Evolutionary conservation across 92 coral and sea anemone genomes (phyloP), one percentile per base, ranked within the genome.

Genomic region (Blastomussa wellsi): DNA sequence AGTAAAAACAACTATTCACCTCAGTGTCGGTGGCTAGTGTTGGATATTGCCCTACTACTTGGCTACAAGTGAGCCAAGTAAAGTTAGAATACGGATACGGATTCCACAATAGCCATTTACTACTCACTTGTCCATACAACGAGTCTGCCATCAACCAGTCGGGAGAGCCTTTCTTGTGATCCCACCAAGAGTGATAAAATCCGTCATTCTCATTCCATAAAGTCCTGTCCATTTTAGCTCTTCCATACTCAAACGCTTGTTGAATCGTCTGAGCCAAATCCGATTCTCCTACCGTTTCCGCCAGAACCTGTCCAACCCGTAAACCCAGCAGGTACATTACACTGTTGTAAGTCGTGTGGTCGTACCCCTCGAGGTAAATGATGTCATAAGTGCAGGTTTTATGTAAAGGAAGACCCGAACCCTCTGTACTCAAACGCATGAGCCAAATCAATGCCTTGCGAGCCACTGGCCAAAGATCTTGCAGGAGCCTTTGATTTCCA

Each of bases 131-230:
- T 20, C 95, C 98, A 90, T 92, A 94, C 57, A 94, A 82, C 28
- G 95, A 92, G 79, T 94, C 95, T 13, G 94, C 89, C 95, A 94
- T 94, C 37, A 94, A 62, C 93, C 95, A 92, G 49, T 90, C 85
- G 15, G 95, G 91, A 1, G 92, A 92, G 26, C 93, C 93, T 81
- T 94, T 90, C 80, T 85, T 32, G 31, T 74, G 80, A 69, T 94
- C 98, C 98, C 98, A 94, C 95, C 98, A 94, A 12, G 98, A 91
- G 41, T 76, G 98, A 83, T 88, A 94, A 83, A 90, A 94, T 20
- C 93, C 92, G 51, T 90, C 74, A 35, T 90, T 41, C 44, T 92
- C 95, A 52, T 92, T 92, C 98, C 98, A 94, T 55, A 94, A 77
- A 36, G 84, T 82, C 81, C 77, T 59, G n/a, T 86, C 89, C 26